A percentile compares a stretch with the other conserved stretches of the same genome.
Evolutionary conservation across 2,113 vertebrate genomes (phyloP).

Genomic region (Mus pahari): DNA sequence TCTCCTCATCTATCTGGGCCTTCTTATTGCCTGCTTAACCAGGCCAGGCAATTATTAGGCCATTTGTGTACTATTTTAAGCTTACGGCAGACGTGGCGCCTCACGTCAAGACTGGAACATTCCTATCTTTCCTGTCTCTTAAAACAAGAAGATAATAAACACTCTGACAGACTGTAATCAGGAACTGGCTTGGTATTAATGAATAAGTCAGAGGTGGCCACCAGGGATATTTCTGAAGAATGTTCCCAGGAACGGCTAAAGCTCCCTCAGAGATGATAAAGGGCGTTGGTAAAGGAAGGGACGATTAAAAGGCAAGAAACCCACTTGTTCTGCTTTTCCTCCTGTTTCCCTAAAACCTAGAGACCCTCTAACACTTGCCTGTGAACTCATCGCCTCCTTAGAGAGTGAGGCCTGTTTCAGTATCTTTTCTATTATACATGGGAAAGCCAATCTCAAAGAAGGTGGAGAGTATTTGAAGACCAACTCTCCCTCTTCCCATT

Average conservation of each 20-base stretch:
- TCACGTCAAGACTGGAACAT: slow-evolving; percentile 71
- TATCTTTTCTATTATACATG: background rate
- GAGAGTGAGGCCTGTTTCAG: background rate
- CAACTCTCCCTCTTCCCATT: background rate
- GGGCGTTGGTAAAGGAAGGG: background rate
- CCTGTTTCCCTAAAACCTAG: background rate
- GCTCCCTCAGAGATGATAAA: slow-evolving; percentile 33
- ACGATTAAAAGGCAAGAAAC: background rate
- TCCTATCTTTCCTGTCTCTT: slow-evolving; percentile 76
- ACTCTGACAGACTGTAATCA: slow-evolving; percentile 73
- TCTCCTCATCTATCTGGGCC: slow-evolving; percentile 65
- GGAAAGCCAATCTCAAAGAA: background rate
- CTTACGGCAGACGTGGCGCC: slow-evolving; percentile 67
- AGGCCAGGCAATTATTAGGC: slow-evolving; percentile 68
- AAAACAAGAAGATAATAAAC: slow-evolving; percentile 79
- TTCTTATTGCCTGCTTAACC: slow-evolving; percentile 57
- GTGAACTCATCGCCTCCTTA: too few relatives aligned
- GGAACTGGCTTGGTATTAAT: slow-evolving; percentile 65
- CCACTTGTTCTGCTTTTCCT: background rate
- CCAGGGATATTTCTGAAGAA: slow-evolving; percentile 62
- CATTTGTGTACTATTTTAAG: slow-evolving; percentile 71
- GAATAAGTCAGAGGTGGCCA: slow-evolving; percentile 66
- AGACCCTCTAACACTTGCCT: background rate
- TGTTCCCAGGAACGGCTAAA: slow-evolving; percentile 26
- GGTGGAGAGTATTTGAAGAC: background rate